Percentiles rank a stretch among this genome's conserved stretches.
phyloP scores from a whole-genome alignment of 2,797 vertebrate genomes.

The Pagetopsis macropterus region DNA sequence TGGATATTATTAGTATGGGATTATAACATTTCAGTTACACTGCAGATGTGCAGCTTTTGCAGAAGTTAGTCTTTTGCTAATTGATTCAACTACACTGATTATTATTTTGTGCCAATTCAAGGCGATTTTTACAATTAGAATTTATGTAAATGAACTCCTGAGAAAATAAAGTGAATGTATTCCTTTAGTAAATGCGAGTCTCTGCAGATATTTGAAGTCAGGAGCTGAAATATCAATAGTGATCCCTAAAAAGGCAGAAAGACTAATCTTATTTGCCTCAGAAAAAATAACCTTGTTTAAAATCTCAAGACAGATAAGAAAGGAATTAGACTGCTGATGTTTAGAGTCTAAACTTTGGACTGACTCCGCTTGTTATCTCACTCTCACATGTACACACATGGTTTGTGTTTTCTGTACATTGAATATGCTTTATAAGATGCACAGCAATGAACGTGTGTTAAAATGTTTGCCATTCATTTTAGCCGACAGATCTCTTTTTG shows the following conservation, averaged over 20 bases:
- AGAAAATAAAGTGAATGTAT: constrained; percentile 46
- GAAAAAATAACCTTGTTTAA: constrained; percentile 18
- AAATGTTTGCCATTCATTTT: background rate
- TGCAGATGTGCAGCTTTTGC: constrained; percentile 40
- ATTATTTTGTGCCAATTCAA: constrained; percentile 52
- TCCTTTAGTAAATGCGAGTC: constrained; percentile 38
- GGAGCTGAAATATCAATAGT: constrained; percentile 26
- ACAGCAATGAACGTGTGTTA: background rate
- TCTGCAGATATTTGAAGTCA: constrained; percentile 43
- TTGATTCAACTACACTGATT: constrained; percentile 45
- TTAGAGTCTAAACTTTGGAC: background rate
- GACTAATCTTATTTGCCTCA: constrained; percentile 15
- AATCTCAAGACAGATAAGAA: constrained; percentile 20
- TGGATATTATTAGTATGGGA: constrained; percentile 32
- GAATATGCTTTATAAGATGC: constrained; percentile 5
- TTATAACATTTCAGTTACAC: constrained; percentile 35
- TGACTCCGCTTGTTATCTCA: background rate
- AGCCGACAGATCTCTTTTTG: background rate
- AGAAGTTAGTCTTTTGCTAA: constrained; percentile 31
- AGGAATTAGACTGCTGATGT: constrained; percentile 9
- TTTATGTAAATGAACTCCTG: constrained; percentile 54
- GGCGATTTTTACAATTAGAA: constrained; percentile 58
- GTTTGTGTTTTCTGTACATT: constrained; percentile 34
- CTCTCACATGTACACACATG: constrained; percentile 25
- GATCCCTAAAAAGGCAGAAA: constrained; percentile 23